A percentile compares a stretch with the other conserved stretches of the same genome.
phyloP scores from a whole-genome alignment of 2,888 invertebrate genomes.

The Rhogogaster chlorosoma region DNA sequence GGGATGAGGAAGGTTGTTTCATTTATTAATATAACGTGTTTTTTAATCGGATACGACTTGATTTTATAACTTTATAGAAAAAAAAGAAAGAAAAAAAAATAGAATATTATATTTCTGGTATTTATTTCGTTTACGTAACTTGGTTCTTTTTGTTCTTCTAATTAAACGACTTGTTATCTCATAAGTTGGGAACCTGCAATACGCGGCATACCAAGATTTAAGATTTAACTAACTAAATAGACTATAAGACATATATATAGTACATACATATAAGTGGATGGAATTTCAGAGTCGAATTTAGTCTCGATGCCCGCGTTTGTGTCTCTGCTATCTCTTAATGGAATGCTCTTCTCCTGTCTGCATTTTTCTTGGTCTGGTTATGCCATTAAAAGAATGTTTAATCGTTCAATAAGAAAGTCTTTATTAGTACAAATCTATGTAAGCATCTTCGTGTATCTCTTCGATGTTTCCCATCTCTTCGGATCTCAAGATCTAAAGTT shows the following conservation, averaged over 20 bases:
- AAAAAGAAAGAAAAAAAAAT: neutral
- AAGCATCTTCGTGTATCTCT: neutral
- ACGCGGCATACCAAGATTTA: neutral
- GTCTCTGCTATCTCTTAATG: neutral
- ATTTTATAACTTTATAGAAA: neutral
- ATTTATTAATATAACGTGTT: neutral
- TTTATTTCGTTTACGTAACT: neutral
- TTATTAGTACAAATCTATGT: neutral
- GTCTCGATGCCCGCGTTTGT: slow-evolving; percentile 1
- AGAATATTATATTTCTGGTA: neutral
- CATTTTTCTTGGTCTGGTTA: neutral
- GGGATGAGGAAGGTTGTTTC: neutral
- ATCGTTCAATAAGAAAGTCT: neutral
- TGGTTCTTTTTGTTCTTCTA: neutral
- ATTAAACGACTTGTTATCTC: slow-evolving; percentile 1
- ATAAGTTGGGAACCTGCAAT: neutral
- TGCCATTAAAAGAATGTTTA: neutral
- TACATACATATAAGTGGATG: slow-evolving; percentile 36
- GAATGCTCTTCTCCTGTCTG: neutral
- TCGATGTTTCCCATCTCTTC: too few relatives aligned
- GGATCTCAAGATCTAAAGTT: too few relatives aligned
- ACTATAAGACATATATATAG: neutral
- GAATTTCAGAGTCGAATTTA: slow-evolving; percentile 49
- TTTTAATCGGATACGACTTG: neutral
- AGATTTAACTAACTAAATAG: slow-evolving; percentile 11